Conservation (phyloP, 2,888 invertebrate species). For the Eremobia ochroleuca region DNA sequence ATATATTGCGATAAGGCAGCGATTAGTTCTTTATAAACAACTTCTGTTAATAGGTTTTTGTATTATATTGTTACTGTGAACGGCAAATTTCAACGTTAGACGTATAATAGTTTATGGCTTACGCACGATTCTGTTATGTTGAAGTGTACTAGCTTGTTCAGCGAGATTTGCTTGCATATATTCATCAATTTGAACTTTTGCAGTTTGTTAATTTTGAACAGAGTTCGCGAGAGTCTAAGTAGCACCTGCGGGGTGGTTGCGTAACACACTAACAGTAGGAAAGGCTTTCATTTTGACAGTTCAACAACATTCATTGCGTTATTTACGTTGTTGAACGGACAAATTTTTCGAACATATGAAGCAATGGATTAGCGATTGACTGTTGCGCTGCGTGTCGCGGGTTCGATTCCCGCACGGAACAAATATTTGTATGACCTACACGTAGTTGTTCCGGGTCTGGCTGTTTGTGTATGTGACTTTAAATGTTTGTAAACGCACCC, state of each 20-base stretch:
- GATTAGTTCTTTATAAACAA: conserved; percentile 32
- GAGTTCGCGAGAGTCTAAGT: not conserved
- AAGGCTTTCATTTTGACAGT: no score
- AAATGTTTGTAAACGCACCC: no score
- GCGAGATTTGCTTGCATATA: not conserved
- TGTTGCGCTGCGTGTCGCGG: no score
- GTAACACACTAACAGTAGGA: no score
- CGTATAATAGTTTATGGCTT: conserved; percentile 3
- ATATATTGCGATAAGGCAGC: conserved; percentile 40
- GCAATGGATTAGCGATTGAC: not conserved
- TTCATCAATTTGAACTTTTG: not conserved
- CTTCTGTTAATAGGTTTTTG: conserved; percentile 41
- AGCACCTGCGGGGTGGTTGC: not conserved
- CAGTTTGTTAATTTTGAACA: not conserved
- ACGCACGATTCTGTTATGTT: conserved; percentile 42
- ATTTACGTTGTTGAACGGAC: no score
- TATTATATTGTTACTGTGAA: conserved; percentile 34
- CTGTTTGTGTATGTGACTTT: no score
- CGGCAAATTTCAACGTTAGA: conserved; percentile 38
- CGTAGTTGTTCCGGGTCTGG: no score
- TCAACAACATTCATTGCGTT: no score
- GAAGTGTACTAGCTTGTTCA: not conserved
- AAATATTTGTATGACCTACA: no score
- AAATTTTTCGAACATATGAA: not conserved
- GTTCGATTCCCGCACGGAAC: no score